Evolutionary conservation across 2,797 vertebrate genomes (phyloP), one percentile per base, ranked within the genome.

Genomic region (Pangasius krempfi): DNA sequence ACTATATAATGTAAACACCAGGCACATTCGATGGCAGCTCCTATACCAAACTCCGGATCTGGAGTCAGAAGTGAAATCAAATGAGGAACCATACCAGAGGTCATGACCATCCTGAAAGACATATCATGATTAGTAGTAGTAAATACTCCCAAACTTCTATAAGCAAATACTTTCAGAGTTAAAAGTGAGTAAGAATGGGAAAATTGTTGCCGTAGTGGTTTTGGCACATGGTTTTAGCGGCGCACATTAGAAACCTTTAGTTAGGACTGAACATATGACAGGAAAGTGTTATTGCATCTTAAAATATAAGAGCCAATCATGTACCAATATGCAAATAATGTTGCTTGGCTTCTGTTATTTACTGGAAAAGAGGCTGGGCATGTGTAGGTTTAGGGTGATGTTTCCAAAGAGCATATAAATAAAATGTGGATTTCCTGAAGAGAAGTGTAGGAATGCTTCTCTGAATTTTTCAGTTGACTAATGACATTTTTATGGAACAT

Each of bases 1-100:
- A 96, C 85, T 88, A 99, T 96, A 93, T 98, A 99, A 94, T 99
- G 98, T 89, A 99, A 96, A 92, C 98, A 98, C 98, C 99, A 99
- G 0, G 97, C 97, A 91, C 97, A 97, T 93, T 99, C 99, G 86
- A 98, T 95, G 0, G 97, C 97, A 0, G 96, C 95, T 81, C 96
- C 97, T 86, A 95, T 91, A 54, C 96, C 96, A 89, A 96, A 95
- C 89, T 96, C 95, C 64, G 95, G 94, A 88, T 96, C 93, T 0
- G 96, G 95, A 27, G 95, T 96, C 90, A 99, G 91, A 86, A 97
- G 92, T 0, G 86, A 95, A 86, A 98, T 94, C 93, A 99, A 94
- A 85, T 95, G 94, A 89, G 95, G 94, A 47, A 96, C 96, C 82
- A 99, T 94, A 50, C 91, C 93, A 0, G 98, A 97, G 62, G 94